Evolutionary conservation across 2,797 vertebrate genomes (phyloP).

Genomic region (Ptychobarbus kaznakovi): DNA sequence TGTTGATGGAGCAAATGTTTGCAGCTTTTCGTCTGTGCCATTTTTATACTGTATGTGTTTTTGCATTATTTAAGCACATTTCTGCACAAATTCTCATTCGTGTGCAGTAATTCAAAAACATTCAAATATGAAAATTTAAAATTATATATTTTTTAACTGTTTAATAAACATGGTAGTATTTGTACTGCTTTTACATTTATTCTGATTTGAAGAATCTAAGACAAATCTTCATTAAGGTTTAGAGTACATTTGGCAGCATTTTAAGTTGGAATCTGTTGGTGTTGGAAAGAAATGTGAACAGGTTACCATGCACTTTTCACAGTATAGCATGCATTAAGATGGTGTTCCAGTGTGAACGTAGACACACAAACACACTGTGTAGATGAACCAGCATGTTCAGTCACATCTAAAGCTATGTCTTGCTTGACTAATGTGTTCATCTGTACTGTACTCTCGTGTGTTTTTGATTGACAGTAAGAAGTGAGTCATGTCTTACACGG

Average conservation of each 20-base stretch:
- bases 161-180: not conserved
- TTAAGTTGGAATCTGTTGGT: not conserved
- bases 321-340: not conserved
- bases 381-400: not conserved
- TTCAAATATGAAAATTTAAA: not conserved
- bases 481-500: constrained; percentile 62
- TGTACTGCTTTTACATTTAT: not conserved
- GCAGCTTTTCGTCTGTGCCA: not conserved
- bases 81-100: not conserved
- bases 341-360: too few species aligned
- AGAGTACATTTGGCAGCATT: not conserved
- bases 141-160: not conserved
- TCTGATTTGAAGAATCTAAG: not conserved
- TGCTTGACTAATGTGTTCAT: not conserved
- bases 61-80: not conserved
- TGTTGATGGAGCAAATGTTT: not conserved
- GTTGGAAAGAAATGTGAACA: not conserved
- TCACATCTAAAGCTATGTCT: not conserved
- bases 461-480: not conserved
- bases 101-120: not conserved
- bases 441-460: not conserved
- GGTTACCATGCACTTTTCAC: not conserved
- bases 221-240: not conserved
- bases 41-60: constrained; percentile 1
- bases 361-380: not conserved